Evolutionary conservation across 2,113 vertebrate genomes (phyloP).

Genomic region (Equus przewalskii): DNA sequence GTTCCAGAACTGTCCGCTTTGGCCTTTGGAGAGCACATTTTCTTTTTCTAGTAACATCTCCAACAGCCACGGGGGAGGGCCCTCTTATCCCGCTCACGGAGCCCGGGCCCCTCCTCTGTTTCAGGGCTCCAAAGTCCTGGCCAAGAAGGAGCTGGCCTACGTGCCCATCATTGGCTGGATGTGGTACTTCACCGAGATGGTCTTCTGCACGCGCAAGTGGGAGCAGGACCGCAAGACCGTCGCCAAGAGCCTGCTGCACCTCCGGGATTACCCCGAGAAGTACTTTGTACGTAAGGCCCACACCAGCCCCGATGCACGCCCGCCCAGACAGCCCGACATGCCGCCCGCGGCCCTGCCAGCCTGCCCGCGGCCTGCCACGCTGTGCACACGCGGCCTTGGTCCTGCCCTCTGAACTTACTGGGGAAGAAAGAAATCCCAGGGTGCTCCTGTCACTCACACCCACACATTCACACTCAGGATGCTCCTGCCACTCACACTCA

Average conservation of each 20-base stretch:
- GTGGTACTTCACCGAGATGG: conserved; percentile 99
- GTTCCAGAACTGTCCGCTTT: not conserved
- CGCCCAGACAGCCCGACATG: accelerated
- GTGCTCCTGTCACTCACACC: not conserved
- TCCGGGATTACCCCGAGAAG: conserved; percentile 95
- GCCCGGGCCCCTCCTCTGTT: conserved; percentile 51
- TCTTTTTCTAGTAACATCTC: not conserved
- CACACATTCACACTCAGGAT: not conserved
- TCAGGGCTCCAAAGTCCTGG: conserved; percentile 97
- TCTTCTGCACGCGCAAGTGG: conserved; percentile 98
- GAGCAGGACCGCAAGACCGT: conserved; percentile 95
- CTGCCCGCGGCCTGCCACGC: accelerated
- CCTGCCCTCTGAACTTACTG: not conserved
- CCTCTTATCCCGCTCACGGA: accelerated
- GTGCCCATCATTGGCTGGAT: conserved; percentile 98
- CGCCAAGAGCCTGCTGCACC: conserved; percentile 90
- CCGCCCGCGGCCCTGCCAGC: not conserved
- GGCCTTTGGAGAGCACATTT: accelerated
- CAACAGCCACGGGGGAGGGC: accelerated
- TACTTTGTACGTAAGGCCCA: conserved; percentile 90
- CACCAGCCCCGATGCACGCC: accelerated
- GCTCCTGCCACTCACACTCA: too few species aligned
- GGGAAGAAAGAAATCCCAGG: not conserved
- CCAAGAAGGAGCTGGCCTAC: conserved; percentile 96
- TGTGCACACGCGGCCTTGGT: accelerated